A percentile compares a stretch with the other conserved stretches of the same genome.
phyloP scores from a whole-genome alignment of 2,888 invertebrate species.

The Eupithecia insigniata region DNA sequence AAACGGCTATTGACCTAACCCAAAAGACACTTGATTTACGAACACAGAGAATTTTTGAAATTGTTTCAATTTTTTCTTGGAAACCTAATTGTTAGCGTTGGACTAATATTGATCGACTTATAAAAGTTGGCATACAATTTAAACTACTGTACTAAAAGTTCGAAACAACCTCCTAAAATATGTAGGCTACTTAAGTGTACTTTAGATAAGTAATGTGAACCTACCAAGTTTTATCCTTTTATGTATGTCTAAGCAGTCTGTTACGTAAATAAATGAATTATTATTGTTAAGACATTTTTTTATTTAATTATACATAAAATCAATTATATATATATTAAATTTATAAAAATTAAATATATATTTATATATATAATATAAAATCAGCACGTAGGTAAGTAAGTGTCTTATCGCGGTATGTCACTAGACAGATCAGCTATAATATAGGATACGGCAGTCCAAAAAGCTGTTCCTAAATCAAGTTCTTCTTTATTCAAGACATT shows the following conservation, averaged over 20 bases:
- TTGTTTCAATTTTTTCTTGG: neutral
- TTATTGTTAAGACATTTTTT: no score
- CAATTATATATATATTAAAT: no score
- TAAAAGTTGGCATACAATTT: neutral
- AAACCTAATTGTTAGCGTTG: neutral
- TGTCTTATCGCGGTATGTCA: slow-evolving; percentile 85
- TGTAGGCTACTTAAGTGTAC: no score
- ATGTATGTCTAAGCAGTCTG: no score
- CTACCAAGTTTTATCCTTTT: no score
- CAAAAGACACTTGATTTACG: slow-evolving; percentile 56
- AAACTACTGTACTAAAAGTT: neutral
- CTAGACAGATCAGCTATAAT: slow-evolving; percentile 90
- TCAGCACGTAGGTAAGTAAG: no score
- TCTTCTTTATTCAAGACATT: slow-evolving; percentile 87
- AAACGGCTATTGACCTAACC: neutral
- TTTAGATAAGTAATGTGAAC: no score
- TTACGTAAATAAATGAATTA: no score
- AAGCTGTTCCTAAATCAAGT: slow-evolving; percentile 89
- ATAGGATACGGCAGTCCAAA: slow-evolving; percentile 91
- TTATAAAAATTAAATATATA: no score
- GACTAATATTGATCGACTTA: neutral
- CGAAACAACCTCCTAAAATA: no score
- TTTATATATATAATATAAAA: no score
- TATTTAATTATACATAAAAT: no score
- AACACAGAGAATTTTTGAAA: slow-evolving; percentile 44